These are phyloP conservation scores for Cephus rjabovi DNA, from an alignment of 2,888 invertebrate genomes.

Conservation along the genomic window DNA sequence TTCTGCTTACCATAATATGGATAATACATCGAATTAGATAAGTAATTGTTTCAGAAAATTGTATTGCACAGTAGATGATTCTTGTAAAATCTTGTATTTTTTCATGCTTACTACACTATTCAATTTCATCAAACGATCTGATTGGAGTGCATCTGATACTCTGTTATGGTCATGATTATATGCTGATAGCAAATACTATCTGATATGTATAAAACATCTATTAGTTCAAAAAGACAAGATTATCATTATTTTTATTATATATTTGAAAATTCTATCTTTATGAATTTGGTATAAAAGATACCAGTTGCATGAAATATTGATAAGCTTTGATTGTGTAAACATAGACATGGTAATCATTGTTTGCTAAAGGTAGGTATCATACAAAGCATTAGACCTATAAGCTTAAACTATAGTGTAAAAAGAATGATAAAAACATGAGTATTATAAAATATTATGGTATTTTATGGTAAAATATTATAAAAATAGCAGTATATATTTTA, in stretches of 20 bases:
- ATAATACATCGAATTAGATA: not conserved
- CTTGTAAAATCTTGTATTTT: not conserved
- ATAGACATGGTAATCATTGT: not conserved
- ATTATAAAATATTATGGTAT: not conserved
- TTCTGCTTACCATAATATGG: not conserved
- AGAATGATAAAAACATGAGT: not conserved
- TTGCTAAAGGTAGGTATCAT: not conserved
- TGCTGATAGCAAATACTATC: not conserved
- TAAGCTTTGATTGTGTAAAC: not conserved
- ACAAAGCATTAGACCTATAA: not conserved
- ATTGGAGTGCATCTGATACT: not conserved
- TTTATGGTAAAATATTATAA: not conserved
- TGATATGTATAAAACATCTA: not conserved
- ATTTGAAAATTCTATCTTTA: too few species aligned
- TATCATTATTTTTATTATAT: not conserved
- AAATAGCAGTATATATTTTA: not conserved
- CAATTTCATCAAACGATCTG: not conserved
- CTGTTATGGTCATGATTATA: not conserved
- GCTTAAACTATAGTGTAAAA: not conserved
- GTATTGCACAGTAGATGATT: not conserved
- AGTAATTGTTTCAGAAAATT: too few species aligned
- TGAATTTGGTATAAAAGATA: not conserved
- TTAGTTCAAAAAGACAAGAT: not conserved
- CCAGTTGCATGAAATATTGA: not conserved
- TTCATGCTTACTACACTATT: too few species aligned